Base-by-base conservation (phyloP, 2,888 invertebrate genomes). In the Rhamphomyia laevipes region DNA sequence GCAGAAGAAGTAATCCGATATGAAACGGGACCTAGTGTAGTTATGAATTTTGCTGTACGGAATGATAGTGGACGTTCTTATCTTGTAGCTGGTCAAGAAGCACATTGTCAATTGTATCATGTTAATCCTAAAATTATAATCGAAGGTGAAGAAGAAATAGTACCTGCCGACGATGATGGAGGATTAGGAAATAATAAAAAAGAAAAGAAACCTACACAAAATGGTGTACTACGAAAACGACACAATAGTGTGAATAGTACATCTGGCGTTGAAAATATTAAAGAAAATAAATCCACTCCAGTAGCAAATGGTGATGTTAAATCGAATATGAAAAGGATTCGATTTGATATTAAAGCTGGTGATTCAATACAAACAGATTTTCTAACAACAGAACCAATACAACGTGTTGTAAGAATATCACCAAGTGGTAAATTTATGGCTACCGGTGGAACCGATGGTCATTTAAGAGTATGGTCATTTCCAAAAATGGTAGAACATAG, bases 381-480 rank as follows among this genome's bases (percentile, higher is more conserved):
- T 67, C 77, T 81, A 74, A 60, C 61, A 33, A 74, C 78, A 12
- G 92, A 92, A 59, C 86, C 92, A 3, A 73, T 92, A 54, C 92
- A 93, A 67, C 81, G 93, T 65, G 86, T 91, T 49, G 90, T 93
- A 13, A 76, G 84, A 47, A 80, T 91, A 57, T 85, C 85, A 60
- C 78, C 78, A 40, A 80, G 81, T 64, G 83, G 86, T 10, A 82
- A 81, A 60, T 64, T 87, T 23, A 82, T 96, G 81, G 89, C 86
- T 1, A 94, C 94, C 0, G 95, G 92, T 42, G 94, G 95, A 27
- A 84, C 86, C 1, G 95, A 96, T 70, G 89, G 93, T 4, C 78
- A 80, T 61, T 73, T 96, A 31, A 76, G 93, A 48, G 70, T 95
- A 11, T 96, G 95, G 95, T 78, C 81, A 62, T 91, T 90, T 67